Base-by-base conservation (phyloP, 1,140 invertebrate genomes). In the Zaprionus camerounensis region DNA sequence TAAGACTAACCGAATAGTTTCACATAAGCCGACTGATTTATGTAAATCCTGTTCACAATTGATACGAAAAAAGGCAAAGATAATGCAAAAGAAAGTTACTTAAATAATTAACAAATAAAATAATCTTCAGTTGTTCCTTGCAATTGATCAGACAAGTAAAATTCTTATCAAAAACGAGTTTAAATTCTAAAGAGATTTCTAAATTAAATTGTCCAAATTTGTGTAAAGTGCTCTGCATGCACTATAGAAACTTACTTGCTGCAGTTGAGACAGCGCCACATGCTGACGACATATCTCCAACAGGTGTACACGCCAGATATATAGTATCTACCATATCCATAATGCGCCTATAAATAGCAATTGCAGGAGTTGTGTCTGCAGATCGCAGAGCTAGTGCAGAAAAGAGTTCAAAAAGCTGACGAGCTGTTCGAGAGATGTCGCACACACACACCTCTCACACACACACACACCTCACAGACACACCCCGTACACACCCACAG, bases 291-390 rank as follows among this genome's bases (percentile, higher is more conserved):
- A 87, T 81, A 78, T 88, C 78, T 69, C 70, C 70, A 87, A 87
- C 84, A 87, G 84, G 84, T 87, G 84, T 88, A 87, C 80, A 81
- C 74, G 79, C 56, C 61, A 65, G 36, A 44, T 36, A 11, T 34
- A 11, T 34, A 34, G 20, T 20, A 20, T 20, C 20, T 34, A 11
- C 31, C 20, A 41, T 66, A 55, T 41, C 2, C 22, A 66, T 64
- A 36, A 57, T 20, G 34, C 24, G 22, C 7, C 84, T 78, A 87
- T 81, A 87, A 83, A 87, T 87, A 85, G 55, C 62, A 56, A 15
- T 17, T 9, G 61, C 12, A 61, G 28, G 24, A 59, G 62, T 26
- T 61, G 56, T n/a, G 51, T 53, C 20, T 58, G 56, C n/a, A 66
- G 58, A 65, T 15, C 51, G 62, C 41, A 41, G 57, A 68, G 64